phyloP scores from a whole-genome alignment of 2,888 invertebrate species.

The Apoda limacodes region DNA sequence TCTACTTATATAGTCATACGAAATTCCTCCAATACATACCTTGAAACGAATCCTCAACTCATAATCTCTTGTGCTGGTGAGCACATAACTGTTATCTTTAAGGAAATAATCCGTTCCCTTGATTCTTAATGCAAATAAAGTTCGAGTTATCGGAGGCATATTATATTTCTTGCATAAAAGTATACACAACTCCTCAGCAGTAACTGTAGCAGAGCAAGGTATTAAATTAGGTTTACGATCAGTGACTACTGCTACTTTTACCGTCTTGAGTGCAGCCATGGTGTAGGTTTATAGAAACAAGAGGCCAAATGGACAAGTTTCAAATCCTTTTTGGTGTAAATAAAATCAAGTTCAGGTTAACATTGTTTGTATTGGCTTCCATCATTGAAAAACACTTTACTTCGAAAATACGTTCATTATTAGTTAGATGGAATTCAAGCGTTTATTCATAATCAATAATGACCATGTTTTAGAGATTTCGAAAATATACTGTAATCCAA shows the following conservation, averaged over 20 bases:
- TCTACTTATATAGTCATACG: conserved; percentile 1
- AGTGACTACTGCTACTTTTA: conserved; percentile 54
- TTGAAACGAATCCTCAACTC: conserved; percentile 87
- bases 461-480: too few relatives aligned
- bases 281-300: conserved; percentile 40
- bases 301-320: too few relatives aligned
- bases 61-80: conserved; percentile 65
- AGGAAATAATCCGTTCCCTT: conserved; percentile 76
- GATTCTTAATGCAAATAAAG: conserved; percentile 81
- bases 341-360: too few relatives aligned
- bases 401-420: too few relatives aligned
- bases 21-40: conserved; percentile 38
- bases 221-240: conserved; percentile 45
- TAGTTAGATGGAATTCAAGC: too few relatives aligned
- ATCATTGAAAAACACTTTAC: too few relatives aligned
- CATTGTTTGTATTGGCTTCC: too few relatives aligned
- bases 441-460: too few relatives aligned
- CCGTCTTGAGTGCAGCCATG: conserved; percentile 53
- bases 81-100: conserved; percentile 68
- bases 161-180: conserved; percentile 76
- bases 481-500: too few relatives aligned
- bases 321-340: too few relatives aligned
- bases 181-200: conserved; percentile 79
- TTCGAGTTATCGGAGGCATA: conserved; percentile 81
- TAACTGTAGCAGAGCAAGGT: conserved; percentile 50